A percentile compares a stretch with the other conserved stretches of the same genome.
Evolutionary conservation across 2,888 invertebrate species (phyloP).

Genomic region (Tenthredo amoena): DNA sequence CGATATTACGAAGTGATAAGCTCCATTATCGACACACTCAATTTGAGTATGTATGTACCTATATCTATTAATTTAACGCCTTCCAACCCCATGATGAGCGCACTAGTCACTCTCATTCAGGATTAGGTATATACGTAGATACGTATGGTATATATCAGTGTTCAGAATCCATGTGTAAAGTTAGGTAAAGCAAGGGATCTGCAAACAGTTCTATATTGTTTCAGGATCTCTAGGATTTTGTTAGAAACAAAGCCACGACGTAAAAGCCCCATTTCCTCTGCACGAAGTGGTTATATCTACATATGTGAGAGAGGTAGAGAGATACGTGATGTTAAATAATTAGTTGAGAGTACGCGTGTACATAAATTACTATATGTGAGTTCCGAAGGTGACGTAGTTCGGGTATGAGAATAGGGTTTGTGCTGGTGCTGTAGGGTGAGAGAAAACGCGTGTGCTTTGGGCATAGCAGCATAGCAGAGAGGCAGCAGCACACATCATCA

Average conservation of each 20-base stretch:
- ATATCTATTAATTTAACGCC: neutral
- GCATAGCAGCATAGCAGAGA: slow-evolving; percentile 83
- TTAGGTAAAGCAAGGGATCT: slow-evolving; percentile 32
- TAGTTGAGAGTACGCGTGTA: slow-evolving; percentile 36
- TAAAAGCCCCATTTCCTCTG: neutral
- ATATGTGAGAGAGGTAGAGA: neutral
- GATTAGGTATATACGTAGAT: neutral
- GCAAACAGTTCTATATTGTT: slow-evolving; percentile 38
- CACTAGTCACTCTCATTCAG: neutral
- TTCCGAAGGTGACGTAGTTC: slow-evolving; percentile 29
- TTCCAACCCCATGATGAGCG: neutral
- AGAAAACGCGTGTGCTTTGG: slow-evolving; percentile 49
- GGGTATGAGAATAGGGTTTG: slow-evolving; percentile 31
- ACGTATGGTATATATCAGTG: slow-evolving; percentile 4
- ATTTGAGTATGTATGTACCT: neutral
- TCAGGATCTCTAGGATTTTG: slow-evolving; percentile 30
- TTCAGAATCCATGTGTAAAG: neutral
- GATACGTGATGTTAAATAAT: slow-evolving; percentile 47
- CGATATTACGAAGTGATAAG: neutral
- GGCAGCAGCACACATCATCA: slow-evolving; percentile 89
- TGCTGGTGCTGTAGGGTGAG: slow-evolving; percentile 30
- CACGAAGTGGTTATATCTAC: neutral
- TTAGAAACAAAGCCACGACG: slow-evolving; percentile 23
- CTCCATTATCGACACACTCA: neutral
- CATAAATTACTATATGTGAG: slow-evolving; percentile 45